These are phyloP conservation scores for Gnathonemus longibarbis DNA, from an alignment of 2,113 vertebrate species.

Conservation along the genomic window DNA sequence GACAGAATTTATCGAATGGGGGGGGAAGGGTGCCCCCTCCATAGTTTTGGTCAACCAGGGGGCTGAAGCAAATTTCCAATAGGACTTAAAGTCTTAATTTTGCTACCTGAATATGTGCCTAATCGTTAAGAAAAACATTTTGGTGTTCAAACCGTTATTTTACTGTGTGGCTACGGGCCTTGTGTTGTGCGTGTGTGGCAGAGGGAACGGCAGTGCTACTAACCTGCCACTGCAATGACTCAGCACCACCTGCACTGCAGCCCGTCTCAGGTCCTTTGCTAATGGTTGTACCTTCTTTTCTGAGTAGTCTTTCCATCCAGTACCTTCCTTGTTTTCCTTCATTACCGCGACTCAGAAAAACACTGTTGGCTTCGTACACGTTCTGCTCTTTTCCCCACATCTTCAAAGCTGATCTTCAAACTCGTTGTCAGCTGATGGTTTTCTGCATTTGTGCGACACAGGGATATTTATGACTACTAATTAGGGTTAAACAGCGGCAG, in stretches of 20 bases:
- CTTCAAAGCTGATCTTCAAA: background rate
- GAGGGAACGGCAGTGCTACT: background rate
- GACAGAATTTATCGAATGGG: background rate
- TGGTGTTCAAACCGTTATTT: background rate
- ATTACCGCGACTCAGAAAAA: background rate
- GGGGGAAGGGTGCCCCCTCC: background rate
- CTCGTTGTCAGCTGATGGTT: background rate
- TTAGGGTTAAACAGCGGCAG: background rate
- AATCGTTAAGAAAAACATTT: background rate
- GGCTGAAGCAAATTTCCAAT: background rate
- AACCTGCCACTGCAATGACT: background rate
- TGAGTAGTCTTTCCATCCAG: background rate
- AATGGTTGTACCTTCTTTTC: background rate
- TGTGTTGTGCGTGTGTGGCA: background rate
- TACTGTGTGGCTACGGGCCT: background rate
- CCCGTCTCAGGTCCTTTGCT: background rate
- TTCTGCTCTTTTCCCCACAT: background rate
- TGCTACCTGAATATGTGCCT: background rate
- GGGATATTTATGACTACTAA: background rate
- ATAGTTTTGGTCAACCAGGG: background rate
- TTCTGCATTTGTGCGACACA: background rate
- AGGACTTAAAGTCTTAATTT: background rate
- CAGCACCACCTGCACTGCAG: background rate
- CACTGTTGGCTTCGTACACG: background rate
- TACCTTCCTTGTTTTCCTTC: background rate